phyloP scores from a whole-genome alignment of 1,140 invertebrate species.

The Neuroterus valhalla region DNA sequence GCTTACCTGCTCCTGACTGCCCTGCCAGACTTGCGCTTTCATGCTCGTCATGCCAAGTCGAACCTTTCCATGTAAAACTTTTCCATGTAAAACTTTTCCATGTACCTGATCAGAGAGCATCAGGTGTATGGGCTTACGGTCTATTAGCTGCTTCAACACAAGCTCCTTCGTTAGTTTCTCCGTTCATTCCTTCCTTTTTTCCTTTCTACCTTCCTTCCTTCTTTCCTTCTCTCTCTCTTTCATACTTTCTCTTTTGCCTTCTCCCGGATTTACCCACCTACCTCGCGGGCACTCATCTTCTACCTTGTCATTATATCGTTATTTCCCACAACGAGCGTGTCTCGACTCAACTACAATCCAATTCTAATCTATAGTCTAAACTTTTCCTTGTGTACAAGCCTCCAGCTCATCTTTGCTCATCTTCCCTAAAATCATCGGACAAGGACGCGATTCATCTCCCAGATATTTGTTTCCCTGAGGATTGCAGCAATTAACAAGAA shows the following conservation, averaged over 20 bases:
- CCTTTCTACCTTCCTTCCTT: too few relatives aligned
- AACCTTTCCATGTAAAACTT: too few relatives aligned
- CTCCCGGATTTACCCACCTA: slow-evolving; percentile 50
- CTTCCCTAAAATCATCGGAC: background rate
- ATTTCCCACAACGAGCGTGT: slow-evolving; percentile 74
- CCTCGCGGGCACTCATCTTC: slow-evolving; percentile 65
- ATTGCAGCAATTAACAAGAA: background rate
- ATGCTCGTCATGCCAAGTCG: too few relatives aligned
- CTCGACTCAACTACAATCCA: slow-evolving; percentile 58
- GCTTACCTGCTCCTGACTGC: too few relatives aligned
- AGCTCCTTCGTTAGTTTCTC: slow-evolving; percentile 28
- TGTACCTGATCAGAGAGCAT: too few relatives aligned
- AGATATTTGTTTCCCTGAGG: background rate
- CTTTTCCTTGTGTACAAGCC: slow-evolving; percentile 17
- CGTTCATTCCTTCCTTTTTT: too few relatives aligned
- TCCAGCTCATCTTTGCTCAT: slow-evolving; percentile 1
- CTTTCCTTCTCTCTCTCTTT: slow-evolving; percentile 19
- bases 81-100: too few relatives aligned
- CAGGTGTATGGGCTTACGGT: too few relatives aligned
- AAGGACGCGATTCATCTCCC: background rate
- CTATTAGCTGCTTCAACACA: too few relatives aligned
- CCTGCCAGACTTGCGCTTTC: too few relatives aligned
- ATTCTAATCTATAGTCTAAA: too few relatives aligned
- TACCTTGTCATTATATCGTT: slow-evolving; percentile 74
- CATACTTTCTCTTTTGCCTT: slow-evolving; percentile 33